phyloP scores from a whole-genome alignment of 2,797 vertebrate species.

The Nyctalus aviator region DNA sequence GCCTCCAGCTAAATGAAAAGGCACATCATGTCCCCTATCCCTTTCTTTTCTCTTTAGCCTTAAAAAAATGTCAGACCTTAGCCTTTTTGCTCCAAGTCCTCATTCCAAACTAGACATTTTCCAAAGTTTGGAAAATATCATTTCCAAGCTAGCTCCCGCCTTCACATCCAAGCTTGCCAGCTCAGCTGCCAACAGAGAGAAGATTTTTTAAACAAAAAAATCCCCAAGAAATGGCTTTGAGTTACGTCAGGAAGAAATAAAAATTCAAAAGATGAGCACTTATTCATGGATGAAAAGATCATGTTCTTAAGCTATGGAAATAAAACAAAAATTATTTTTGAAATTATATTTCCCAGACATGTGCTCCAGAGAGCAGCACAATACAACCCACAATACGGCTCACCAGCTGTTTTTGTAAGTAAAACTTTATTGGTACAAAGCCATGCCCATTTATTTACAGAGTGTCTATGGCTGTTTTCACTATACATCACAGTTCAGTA shows the following conservation, averaged over 20 bases:
- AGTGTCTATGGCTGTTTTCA: background rate
- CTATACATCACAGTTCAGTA: background rate
- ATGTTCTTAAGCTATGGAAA: background rate
- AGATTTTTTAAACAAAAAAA: background rate
- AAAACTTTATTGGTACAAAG: background rate
- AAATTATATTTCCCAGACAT: background rate
- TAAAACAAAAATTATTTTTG: slow-evolving; percentile 19
- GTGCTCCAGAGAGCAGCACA: background rate
- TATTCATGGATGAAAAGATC: background rate
- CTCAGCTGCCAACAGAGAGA: background rate
- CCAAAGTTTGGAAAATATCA: background rate
- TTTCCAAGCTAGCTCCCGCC: too few relatives aligned
- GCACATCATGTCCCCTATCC: background rate
- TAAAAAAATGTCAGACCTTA: background rate
- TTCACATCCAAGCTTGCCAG: too few relatives aligned
- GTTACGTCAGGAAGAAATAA: background rate
- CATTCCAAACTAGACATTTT: background rate
- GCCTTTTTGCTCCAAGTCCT: background rate
- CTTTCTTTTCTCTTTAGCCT: background rate
- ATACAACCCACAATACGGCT: background rate
- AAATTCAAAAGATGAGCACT: slow-evolving; percentile 22
- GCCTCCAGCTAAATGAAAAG: background rate
- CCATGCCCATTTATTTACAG: background rate
- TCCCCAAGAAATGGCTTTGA: background rate
- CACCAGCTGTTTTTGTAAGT: background rate